These are phyloP conservation scores for Drosophila barbarae DNA, from an alignment of 2,888 invertebrate genomes.

Conservation along the genomic window DNA sequence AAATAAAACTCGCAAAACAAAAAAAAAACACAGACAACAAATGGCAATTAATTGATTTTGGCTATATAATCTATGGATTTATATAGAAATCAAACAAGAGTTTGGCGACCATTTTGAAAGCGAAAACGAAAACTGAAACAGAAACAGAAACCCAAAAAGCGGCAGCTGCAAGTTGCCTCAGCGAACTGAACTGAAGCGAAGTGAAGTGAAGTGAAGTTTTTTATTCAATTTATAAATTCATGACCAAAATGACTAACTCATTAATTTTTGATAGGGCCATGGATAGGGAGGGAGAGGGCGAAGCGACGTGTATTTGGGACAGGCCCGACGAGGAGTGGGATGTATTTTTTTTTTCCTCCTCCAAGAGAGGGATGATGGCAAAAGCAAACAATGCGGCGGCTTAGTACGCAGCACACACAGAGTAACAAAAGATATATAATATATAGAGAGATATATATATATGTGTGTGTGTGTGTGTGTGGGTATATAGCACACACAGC, in stretches of 20 bases:
- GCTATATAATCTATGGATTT: slow-evolving; percentile 30
- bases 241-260: slow-evolving; percentile 73
- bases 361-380: slow-evolving; percentile 28
- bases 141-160: slow-evolving; percentile 27
- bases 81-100: slow-evolving; percentile 14
- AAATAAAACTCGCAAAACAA: no score
- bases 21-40: slow-evolving; percentile 31
- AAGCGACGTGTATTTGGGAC: slow-evolving; percentile 58
- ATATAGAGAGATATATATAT: slow-evolving; percentile 6
- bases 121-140: slow-evolving; percentile 31
- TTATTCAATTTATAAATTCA: slow-evolving; percentile 73
- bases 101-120: slow-evolving; percentile 68
- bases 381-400: slow-evolving; percentile 68
- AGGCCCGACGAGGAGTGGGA: slow-evolving; percentile 20
- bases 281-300: neutral
- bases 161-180: slow-evolving; percentile 57
- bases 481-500: slow-evolving; percentile 2
- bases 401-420: slow-evolving; percentile 49
- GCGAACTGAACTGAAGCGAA: slow-evolving; percentile 26
- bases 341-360: slow-evolving; percentile 1
- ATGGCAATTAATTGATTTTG: slow-evolving; percentile 69
- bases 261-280: slow-evolving; percentile 68
- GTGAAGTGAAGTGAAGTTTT: slow-evolving; percentile 65
- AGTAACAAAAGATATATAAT: slow-evolving; percentile 12
- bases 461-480: neutral